Evolutionary conservation across 1,140 invertebrate genomes (phyloP), one percentile per base, ranked within the genome.

Genomic region (Eupristina koningsbergeri): DNA sequence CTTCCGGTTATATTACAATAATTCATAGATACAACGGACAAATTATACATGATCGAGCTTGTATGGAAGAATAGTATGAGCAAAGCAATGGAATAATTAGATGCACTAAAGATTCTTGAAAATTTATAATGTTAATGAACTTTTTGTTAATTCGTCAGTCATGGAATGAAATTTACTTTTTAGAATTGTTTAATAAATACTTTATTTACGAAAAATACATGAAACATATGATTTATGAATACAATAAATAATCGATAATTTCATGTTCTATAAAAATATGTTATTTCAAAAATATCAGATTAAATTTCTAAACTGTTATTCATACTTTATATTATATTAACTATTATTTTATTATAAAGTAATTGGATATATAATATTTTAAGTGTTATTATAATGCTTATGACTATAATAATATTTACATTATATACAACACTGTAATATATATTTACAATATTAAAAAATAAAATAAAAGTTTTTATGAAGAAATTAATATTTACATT

Each of bases 401-500:
- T 45, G 41, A 5, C 11, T 45, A 11, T 11, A 45, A 45, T 11
- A 7, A 11, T 11, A 11, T 45, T 11, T 58, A 58, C 13, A 26
- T 5, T 58, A 2, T 26, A 3, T 58, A 26, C 53, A 13, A 26
- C 26, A 2, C 9, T 15, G 47, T 50, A 50, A 58, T 26, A 22
- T 58, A 58, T 19, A 26, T 58, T 22, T 58, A 1, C 31, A 31
- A 34, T 0, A 64, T 13, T 13, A 64, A 34, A 34, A 15, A 64
- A 15, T 34, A 15, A 64, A 64, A 34, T 64, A 34, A 64, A 64
- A 64, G 31, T 31, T 31, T 13, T 7, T 26, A 8, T 0, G 17
- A 9, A 36, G 1, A 26, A 36, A n/a, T 0, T 41, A 0, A 50
- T 71, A 94, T 96, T 95, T 93, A 98, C 97, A 98, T 96, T 90